These are phyloP conservation scores for Oxyteleia sp. DNA, from an alignment of 2,888 invertebrate species.

Conservation along the genomic window DNA sequence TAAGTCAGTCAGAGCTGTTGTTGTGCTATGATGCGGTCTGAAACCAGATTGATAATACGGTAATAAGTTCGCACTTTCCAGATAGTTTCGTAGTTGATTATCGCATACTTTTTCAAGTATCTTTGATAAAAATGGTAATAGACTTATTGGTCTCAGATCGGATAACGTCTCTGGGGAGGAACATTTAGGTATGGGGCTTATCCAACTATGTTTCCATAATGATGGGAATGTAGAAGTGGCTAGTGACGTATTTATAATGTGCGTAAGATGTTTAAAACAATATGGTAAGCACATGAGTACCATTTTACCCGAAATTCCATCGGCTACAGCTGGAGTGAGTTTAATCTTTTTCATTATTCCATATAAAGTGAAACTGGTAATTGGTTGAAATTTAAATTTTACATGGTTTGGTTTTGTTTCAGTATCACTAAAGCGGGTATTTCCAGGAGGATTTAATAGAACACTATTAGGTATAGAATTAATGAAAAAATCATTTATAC, in stretches of 20 bases:
- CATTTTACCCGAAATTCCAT: conserved; percentile 27
- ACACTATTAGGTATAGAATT: neutral
- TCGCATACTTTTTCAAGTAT: conserved; percentile 14
- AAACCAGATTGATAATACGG: conserved; percentile 18
- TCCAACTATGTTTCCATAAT: conserved; percentile 21
- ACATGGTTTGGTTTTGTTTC: too few relatives aligned
- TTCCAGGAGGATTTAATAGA: too few relatives aligned
- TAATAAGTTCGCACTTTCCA: neutral
- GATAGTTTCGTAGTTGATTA: neutral
- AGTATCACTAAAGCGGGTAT: too few relatives aligned
- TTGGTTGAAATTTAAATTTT: too few relatives aligned
- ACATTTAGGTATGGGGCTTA: conserved; percentile 15
- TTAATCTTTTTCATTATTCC: too few relatives aligned
- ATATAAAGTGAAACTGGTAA: too few relatives aligned
- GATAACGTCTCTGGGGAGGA: neutral
- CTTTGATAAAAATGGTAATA: conserved; percentile 18
- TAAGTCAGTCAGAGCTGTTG: neutral
- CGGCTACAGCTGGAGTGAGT: conserved; percentile 1
- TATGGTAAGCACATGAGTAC: neutral
- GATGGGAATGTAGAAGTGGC: neutral
- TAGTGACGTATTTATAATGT: conserved; percentile 1
- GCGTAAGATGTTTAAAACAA: neutral
- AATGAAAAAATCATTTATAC: too few relatives aligned
- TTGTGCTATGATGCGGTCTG: neutral
- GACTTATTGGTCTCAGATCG: conserved; percentile 9